Evolutionary conservation across 1,140 invertebrate species (phyloP), one percentile per base, ranked within the genome.

Genomic region (Megalonaias nervosa): DNA sequence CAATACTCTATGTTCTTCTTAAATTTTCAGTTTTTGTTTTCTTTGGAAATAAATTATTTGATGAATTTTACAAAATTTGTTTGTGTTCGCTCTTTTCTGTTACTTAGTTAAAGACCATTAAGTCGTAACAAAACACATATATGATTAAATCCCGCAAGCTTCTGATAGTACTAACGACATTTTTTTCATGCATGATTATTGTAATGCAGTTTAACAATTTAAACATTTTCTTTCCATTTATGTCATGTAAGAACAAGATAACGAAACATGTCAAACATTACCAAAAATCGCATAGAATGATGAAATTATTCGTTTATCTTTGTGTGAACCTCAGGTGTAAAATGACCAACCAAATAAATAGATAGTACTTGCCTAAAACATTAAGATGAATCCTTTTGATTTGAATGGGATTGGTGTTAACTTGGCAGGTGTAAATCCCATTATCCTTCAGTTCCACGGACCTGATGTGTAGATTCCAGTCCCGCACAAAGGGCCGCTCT

Each of bases 381-480:
- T 67, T 76, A 11, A 85, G 68, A 55, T 71, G 31, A 15, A 85
- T 75, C 12, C 75, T 62, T 70, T 83, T 82, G n/a, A 81, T 76
- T 57, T 77, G 77, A 23, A 85, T 78, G 16, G 83, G 83, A 31
- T 78, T 67, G 14, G 82, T 84, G 19, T 84, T 84, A 0, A 84
- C 61, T 14, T 76, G 74, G 70, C 82, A 84, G 17, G 61, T 82
- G 66, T 84, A 82, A 67, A 79, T 75, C 0, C 79, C 81, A 19
- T 64, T 70, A 17, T 82, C 81, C 21, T 76, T 55, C 21, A 66
- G 70, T 26, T 74, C 56, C 13, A 79, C 75, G 9, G 71, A 68
- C 3, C 80, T 70, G 31, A 88, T 87, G 26, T 81, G 80, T 23
- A 85, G 77, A 71, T 86, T 85, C 85, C 84, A 87, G 58, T 87